phyloP scores from a whole-genome alignment of 2,113 vertebrate species.

The Cephalophus harveyi region DNA sequence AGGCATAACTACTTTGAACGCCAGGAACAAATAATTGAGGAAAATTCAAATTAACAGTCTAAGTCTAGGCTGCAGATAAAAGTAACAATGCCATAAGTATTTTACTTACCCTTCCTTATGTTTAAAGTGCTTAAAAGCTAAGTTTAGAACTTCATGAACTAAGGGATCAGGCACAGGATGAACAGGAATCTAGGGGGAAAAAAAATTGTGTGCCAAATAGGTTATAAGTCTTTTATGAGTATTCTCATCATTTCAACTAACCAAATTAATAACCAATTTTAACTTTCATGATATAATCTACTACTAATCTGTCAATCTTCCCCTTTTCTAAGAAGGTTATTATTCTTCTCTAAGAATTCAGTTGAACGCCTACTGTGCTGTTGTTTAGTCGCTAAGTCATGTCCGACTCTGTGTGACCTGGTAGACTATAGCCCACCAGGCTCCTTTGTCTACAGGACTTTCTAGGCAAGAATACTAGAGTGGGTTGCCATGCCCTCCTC shows the following conservation, averaged over 20 bases:
- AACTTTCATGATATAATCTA: neutral
- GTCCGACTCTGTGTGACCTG: neutral
- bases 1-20: neutral
- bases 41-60: neutral
- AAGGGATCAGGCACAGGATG: constrained; percentile 99
- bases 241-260: neutral
- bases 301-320: neutral
- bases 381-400: neutral
- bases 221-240: neutral
- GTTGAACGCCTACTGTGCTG: neutral
- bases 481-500: neutral
- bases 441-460: neutral
- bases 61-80: neutral
- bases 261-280: neutral
- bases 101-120: constrained; percentile 97
- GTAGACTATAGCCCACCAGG: neutral
- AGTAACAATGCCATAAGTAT: neutral
- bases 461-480: neutral
- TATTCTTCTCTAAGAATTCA: neutral
- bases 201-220: neutral
- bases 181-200: constrained; percentile 93
- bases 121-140: constrained; percentile 99
- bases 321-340: neutral
- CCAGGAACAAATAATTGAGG: neutral
- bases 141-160: constrained; percentile 99